phyloP scores from a whole-genome alignment of 2,888 invertebrate species.

The Cephus sareptanus region DNA sequence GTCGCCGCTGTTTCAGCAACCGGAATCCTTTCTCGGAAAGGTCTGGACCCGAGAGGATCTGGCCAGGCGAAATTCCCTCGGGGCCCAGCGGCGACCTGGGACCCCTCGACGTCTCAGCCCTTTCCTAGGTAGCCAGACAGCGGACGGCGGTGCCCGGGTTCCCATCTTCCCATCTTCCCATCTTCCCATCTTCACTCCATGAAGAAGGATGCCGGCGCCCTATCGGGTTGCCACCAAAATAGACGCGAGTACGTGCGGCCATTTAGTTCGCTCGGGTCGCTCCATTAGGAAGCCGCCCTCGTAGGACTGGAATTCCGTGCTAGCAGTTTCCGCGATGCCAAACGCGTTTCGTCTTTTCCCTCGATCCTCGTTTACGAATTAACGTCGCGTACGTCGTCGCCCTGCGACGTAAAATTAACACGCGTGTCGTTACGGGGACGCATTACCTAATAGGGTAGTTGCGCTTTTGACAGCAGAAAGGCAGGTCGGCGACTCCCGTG shows the following conservation, averaged over 20 bases:
- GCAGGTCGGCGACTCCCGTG: not conserved
- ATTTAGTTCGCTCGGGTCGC: not conserved
- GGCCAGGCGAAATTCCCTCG: not conserved
- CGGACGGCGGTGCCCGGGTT: not conserved
- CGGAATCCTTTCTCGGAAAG: slow-evolving; percentile 4
- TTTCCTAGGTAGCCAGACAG: not conserved
- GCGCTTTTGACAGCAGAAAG: not conserved
- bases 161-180: slow-evolving; percentile 17
- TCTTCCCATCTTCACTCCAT: slow-evolving; percentile 34
- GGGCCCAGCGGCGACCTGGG: not conserved
- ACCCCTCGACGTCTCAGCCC: not conserved
- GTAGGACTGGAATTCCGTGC: not conserved
- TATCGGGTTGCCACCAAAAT: slow-evolving; percentile 38
- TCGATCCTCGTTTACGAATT: not conserved
- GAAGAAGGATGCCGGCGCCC: slow-evolving; percentile 39
- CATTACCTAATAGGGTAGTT: not conserved
- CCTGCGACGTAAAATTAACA: no score
- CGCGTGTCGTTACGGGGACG: not conserved
- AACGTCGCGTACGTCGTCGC: not conserved
- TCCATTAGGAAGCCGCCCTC: not conserved
- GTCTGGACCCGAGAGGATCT: not conserved
- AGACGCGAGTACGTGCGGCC: not conserved
- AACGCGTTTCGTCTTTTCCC: not conserved
- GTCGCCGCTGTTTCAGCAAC: not conserved
- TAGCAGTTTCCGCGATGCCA: not conserved